Evolutionary conservation across 2,797 vertebrate genomes (phyloP).

Genomic region (Peromyscus nudipes): DNA sequence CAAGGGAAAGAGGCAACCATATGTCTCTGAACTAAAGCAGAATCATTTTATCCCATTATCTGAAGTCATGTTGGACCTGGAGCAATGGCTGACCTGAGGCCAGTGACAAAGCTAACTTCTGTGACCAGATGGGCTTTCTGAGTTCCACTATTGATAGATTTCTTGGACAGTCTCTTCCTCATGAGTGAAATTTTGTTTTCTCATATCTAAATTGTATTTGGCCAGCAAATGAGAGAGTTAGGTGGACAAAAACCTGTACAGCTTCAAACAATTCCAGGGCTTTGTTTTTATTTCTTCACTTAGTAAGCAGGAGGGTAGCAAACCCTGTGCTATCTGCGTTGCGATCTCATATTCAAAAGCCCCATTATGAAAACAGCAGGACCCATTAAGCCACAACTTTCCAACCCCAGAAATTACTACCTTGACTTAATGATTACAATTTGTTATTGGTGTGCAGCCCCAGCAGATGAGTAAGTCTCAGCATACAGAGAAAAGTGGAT

Average conservation of each 20-base stretch:
- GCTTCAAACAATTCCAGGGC: constrained; percentile 55
- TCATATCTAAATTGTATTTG: neutral
- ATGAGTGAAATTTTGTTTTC: constrained; percentile 42
- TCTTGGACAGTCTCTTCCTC: neutral
- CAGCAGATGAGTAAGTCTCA: constrained; percentile 68
- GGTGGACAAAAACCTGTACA: constrained; percentile 48
- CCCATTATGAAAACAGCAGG: constrained; percentile 57
- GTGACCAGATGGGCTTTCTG: neutral
- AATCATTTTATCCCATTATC: neutral
- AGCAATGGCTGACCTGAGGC: neutral
- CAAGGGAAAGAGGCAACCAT: neutral
- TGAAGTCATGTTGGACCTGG: neutral
- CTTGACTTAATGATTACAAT: constrained; percentile 45
- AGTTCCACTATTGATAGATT: neutral
- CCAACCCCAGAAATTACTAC: constrained; percentile 57
- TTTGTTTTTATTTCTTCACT: constrained; percentile 66
- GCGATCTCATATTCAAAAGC: constrained; percentile 61
- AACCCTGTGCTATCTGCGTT: neutral
- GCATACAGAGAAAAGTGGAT: constrained; percentile 53
- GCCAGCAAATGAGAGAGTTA: constrained; percentile 37
- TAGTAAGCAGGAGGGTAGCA: constrained; percentile 65
- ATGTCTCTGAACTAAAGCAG: neutral
- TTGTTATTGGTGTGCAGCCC: constrained; percentile 46
- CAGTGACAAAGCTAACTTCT: neutral
- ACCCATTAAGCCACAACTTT: constrained; percentile 38